phyloP scores from a whole-genome alignment of 2,888 invertebrate genomes.

The Nephrotoma appendiculata region DNA sequence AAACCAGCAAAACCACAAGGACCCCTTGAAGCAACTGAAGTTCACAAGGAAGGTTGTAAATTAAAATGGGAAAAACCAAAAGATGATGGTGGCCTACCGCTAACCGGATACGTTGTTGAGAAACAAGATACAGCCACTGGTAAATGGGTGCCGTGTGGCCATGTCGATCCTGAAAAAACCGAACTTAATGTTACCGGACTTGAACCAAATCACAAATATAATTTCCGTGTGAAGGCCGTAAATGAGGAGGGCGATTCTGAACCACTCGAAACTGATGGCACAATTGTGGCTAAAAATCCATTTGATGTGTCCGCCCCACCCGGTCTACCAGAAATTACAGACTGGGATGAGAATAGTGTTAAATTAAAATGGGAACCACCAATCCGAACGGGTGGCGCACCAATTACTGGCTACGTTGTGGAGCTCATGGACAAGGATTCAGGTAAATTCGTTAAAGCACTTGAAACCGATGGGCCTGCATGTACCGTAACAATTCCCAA shows the following conservation, averaged over 20 bases:
- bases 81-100: conserved; percentile 88
- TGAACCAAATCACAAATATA: conserved; percentile 90
- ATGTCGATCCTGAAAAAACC: conserved; percentile 64
- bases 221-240: conserved; percentile 93
- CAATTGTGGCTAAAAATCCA: conserved; percentile 92
- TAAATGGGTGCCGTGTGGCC: conserved; percentile 76
- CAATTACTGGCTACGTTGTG: conserved; percentile 84
- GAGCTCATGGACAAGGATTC: conserved; percentile 85
- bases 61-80: conserved; percentile 90
- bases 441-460: conserved; percentile 70
- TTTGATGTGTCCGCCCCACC: conserved; percentile 80
- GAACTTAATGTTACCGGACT: conserved; percentile 72
- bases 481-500: conserved; percentile 79
- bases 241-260: conserved; percentile 97
- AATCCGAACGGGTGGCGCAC: conserved; percentile 80
- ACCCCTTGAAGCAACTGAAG: conserved; percentile 77
- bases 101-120: conserved; percentile 83
- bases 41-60: conserved; percentile 88
- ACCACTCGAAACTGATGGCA: conserved; percentile 76
- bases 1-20: conserved; percentile 48
- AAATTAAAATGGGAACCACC: conserved; percentile 87
- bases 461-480: conserved; percentile 67
- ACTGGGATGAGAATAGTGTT: conserved; percentile 82
- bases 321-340: conserved; percentile 78
- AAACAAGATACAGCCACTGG: conserved; percentile 85